Evolutionary conservation across 2,113 vertebrate genomes (phyloP).

Genomic region (Gavialis gangeticus): DNA sequence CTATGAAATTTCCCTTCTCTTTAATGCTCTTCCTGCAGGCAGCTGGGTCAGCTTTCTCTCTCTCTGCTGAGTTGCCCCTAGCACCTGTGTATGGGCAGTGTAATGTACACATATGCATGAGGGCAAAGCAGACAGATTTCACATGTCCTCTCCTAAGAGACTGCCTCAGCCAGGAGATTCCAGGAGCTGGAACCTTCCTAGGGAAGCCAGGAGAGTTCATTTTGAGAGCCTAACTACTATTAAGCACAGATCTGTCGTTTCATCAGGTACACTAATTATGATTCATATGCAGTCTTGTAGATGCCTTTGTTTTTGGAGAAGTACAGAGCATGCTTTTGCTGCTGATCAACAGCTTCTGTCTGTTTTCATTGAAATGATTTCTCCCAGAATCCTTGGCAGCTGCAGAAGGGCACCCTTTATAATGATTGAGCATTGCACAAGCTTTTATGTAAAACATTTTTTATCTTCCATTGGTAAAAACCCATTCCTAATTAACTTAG

Average conservation of each 20-base stretch:
- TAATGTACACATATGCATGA: not conserved
- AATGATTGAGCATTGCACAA: not conserved
- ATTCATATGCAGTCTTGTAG: not conserved
- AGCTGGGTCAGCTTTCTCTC: not conserved
- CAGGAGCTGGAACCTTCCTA: not conserved
- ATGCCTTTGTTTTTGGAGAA: not conserved
- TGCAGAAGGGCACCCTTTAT: not conserved
- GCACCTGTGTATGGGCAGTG: not conserved
- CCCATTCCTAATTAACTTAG: not conserved
- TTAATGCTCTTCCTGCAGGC: fast-evolving
- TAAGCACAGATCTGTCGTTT: not conserved
- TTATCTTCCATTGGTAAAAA: not conserved
- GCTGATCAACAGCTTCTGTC: not conserved
- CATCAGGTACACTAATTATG: not conserved
- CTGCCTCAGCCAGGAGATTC: not conserved
- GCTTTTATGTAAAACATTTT: not conserved
- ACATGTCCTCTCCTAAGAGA: not conserved
- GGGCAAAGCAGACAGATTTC: not conserved
- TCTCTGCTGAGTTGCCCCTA: not conserved
- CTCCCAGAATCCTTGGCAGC: not conserved
- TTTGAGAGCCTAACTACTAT: not conserved
- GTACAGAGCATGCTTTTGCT: not conserved
- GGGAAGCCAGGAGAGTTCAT: not conserved
- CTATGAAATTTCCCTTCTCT: not conserved
- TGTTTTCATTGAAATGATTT: not conserved